phyloP scores from a whole-genome alignment of 2,113 vertebrate genomes.

The Ammodytes marinus region DNA sequence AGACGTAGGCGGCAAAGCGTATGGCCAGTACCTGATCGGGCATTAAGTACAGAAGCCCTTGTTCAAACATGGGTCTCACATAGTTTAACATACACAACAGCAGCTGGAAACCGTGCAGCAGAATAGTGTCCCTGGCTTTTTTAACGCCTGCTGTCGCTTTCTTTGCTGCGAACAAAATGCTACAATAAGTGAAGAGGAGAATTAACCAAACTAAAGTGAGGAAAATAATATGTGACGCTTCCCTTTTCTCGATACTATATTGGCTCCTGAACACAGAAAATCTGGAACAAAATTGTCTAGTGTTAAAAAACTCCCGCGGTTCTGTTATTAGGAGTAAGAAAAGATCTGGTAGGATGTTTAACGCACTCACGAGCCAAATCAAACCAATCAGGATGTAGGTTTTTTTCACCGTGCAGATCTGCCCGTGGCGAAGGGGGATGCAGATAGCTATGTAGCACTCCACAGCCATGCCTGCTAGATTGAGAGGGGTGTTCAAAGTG shows the following conservation, averaged over 20 bases:
- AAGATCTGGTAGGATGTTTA: constrained; percentile 68
- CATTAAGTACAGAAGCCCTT: constrained; percentile 29
- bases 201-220: constrained; percentile 68
- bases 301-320: constrained; percentile 63
- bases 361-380: constrained; percentile 61
- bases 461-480: constrained; percentile 68
- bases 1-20: constrained; percentile 52
- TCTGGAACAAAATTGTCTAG: constrained; percentile 39
- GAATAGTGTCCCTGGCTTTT: constrained; percentile 78
- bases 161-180: constrained; percentile 68
- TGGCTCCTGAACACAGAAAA: constrained; percentile 54
- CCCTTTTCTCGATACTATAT: constrained; percentile 57
- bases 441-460: constrained; percentile 81
- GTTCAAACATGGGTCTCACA: constrained; percentile 38
- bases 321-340: constrained; percentile 68
- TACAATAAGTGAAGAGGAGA: constrained; percentile 70
- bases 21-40: not conserved
- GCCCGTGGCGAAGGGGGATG: constrained; percentile 70
- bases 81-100: constrained; percentile 77
- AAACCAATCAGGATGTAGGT: constrained; percentile 66
- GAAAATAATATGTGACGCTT: constrained; percentile 41
- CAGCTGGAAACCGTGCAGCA: constrained; percentile 78
- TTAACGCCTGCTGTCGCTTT: constrained; percentile 20
- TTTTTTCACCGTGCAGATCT: constrained; percentile 73
- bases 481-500: constrained; percentile 75